Base-by-base conservation (phyloP, 2,888 invertebrate genomes). In the Pterostichus madidus region DNA sequence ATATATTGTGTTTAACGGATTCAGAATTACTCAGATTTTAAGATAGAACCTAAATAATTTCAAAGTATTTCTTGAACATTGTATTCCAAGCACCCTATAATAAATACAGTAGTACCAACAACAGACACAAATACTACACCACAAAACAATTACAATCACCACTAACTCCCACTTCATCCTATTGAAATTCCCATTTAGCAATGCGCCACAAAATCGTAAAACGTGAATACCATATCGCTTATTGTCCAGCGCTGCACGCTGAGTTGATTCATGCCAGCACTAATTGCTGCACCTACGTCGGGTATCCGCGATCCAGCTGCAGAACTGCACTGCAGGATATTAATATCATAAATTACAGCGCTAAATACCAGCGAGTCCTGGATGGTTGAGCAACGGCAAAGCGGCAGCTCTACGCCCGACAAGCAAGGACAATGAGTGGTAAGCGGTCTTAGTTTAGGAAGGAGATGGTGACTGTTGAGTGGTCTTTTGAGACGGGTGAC, bases 291-390 rank as follows among this genome's bases (percentile, higher is more conserved):
- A 61, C 61, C 78, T 78, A 78, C 24, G 61, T 78, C 61, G 39
- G 76, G 31, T 35, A 56, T 73, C 73, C 56, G 13, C 32, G 32
- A 64, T 59, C 59, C 64, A 13, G 35, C 64, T 35, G 35, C 64
- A 35, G n/a, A 39, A 1, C 39, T 39, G 39, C 13, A 49, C 11
- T 35, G 64, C 35, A 13, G 61, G 78, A 78, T 78, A 78, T 78
- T 78, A 78, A 78, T 78, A 78, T 78, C 78, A 78, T 78, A 78
- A 78, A 78, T 78, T 78, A 78, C 49, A 17, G 13, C 56, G 61
- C 32, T 78, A 78, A 78, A 78, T 59, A 78, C 59, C 78, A 17
- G 11, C 35, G 39, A 46, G 77, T 77, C 35, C 44, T 56, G 59
- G 24, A 5, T 59, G n/a, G 46, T 10, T 78, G 46, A n/a, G 59